These are phyloP conservation scores for Puma concolor DNA, from an alignment of 2,113 vertebrate genomes.

Conservation along the genomic window DNA sequence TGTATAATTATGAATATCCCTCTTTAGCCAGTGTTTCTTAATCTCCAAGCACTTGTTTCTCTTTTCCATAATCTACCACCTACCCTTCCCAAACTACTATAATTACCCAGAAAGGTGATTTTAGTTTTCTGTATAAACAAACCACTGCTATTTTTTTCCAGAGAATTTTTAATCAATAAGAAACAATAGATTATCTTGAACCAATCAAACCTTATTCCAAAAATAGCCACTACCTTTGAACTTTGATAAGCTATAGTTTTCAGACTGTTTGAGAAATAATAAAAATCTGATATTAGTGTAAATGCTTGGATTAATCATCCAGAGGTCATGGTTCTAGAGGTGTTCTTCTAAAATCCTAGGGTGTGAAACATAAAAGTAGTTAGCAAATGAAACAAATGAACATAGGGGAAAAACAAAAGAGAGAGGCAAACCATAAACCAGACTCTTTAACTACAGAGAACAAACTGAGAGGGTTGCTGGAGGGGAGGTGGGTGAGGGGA, in stretches of 20 bases:
- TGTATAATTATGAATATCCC: background rate
- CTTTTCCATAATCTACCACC: background rate
- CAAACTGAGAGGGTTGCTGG: background rate
- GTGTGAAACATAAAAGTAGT: background rate
- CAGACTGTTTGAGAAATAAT: background rate
- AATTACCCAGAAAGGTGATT: background rate
- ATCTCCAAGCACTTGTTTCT: background rate
- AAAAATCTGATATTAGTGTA: background rate
- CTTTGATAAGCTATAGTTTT: background rate
- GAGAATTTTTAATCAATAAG: background rate
- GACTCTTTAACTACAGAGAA: background rate
- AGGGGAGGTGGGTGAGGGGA: background rate
- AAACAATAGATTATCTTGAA: background rate
- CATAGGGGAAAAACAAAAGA: background rate
- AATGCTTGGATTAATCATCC: constrained; percentile 1
- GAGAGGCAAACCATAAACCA: background rate
- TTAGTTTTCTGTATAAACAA: background rate
- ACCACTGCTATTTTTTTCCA: background rate
- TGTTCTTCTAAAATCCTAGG: background rate
- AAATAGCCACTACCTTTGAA: background rate
- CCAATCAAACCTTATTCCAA: background rate
- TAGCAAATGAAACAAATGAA: background rate
- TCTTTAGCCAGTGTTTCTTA: background rate
- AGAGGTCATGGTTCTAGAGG: background rate
- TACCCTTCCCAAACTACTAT: background rate